Evolutionary conservation across 2,888 invertebrate genomes (phyloP).

Genomic region (Agrypnus murinus): DNA sequence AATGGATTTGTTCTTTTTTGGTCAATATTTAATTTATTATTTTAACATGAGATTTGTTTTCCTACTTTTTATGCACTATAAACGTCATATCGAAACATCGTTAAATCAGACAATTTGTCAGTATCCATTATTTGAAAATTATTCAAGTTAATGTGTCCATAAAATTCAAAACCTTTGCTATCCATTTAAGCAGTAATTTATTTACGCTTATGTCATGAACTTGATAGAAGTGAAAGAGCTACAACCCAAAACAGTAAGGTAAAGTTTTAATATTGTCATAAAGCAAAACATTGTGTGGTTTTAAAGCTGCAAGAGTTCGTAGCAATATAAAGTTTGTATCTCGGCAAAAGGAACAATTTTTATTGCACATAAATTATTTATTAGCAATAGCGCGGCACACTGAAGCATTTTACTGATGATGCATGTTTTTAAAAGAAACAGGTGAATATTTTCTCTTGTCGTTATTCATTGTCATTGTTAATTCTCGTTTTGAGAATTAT

Average conservation of each 20-base stretch:
- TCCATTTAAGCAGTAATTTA: slow-evolving; percentile 4
- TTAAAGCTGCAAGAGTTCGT: slow-evolving; percentile 34
- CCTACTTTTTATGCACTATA: no score
- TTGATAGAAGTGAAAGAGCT: slow-evolving; percentile 2
- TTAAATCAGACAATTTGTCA: no score
- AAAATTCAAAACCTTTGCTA: background rate
- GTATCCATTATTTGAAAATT: background rate
- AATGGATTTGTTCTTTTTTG: no score
- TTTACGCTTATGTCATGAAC: slow-evolving; percentile 19
- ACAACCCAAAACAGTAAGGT: slow-evolving; percentile 9
- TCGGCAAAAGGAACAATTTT: slow-evolving; percentile 38
- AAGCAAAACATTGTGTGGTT: slow-evolving; percentile 38
- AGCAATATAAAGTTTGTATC: slow-evolving; percentile 25
- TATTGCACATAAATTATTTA: slow-evolving; percentile 41
- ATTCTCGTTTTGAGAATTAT: no score
- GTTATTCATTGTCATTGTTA: no score
- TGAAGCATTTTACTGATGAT: slow-evolving; percentile 16
- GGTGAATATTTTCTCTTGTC: slow-evolving; percentile 1
- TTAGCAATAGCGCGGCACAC: slow-evolving; percentile 25
- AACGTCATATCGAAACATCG: no score
- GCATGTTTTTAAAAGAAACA: slow-evolving; percentile 1
- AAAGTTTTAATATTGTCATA: slow-evolving; percentile 38
- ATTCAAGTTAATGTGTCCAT: background rate
- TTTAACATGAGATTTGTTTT: no score
- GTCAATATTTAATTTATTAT: no score